Evolutionary conservation across 2,797 vertebrate genomes (phyloP).

Genomic region (Sebastes minor): DNA sequence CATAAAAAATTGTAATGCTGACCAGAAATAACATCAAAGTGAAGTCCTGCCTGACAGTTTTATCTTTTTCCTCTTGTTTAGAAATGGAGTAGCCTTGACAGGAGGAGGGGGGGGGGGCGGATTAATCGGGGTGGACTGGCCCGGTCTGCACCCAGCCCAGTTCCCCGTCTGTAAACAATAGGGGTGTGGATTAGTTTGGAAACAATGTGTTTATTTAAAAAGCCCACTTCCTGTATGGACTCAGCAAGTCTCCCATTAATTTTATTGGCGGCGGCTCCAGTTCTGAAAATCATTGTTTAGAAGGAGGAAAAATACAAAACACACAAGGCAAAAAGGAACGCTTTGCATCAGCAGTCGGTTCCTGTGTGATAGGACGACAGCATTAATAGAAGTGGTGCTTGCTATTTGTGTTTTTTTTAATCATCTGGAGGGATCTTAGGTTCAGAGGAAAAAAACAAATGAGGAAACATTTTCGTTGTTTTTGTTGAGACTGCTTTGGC

Average conservation of each 20-base stretch:
- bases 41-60: constrained; percentile 42
- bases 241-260: constrained; percentile 85
- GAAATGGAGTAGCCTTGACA: constrained; percentile 73
- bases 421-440: constrained; percentile 63
- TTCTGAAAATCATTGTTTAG: constrained; percentile 85
- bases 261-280: constrained; percentile 79
- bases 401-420: constrained; percentile 66
- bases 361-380: constrained; percentile 74
- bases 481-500: constrained; percentile 69
- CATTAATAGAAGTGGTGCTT: constrained; percentile 60
- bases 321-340: constrained; percentile 69
- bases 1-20: constrained; percentile 16
- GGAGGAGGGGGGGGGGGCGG: constrained; percentile 34
- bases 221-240: constrained; percentile 84
- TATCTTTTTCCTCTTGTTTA: constrained; percentile 60
- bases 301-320: constrained; percentile 63
- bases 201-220: constrained; percentile 91
- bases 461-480: constrained; percentile 62
- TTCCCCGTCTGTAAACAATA: constrained; percentile 85
- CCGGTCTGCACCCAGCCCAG: constrained; percentile 74
- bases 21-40: constrained; percentile 63
- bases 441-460: constrained; percentile 57
- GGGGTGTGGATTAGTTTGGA: constrained; percentile 87
- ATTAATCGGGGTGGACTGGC: constrained; percentile 67
- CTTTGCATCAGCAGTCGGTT: constrained; percentile 72